Percentiles rank a stretch among this genome's conserved stretches.
These are phyloP conservation scores for Datnioides undecimradiatus DNA, from an alignment of 2,113 vertebrate species.

Conservation along the genomic window DNA sequence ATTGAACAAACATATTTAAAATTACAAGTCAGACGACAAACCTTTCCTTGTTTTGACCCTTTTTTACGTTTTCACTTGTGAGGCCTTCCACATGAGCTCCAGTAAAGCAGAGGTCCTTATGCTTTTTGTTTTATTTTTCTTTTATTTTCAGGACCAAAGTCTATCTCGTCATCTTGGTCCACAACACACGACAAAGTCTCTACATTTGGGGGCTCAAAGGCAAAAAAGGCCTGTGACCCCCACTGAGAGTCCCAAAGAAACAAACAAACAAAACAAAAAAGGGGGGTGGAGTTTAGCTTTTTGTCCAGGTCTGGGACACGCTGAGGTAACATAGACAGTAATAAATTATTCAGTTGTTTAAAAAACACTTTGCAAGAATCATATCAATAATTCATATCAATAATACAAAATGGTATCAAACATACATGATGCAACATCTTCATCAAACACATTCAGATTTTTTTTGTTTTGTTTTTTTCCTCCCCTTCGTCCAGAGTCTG, in stretches of 20 bases:
- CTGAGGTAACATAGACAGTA: slow-evolving; percentile 79
- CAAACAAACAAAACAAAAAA: not conserved
- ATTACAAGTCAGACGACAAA: not conserved
- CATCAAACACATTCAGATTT: slow-evolving; percentile 53
- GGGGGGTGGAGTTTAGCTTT: slow-evolving; percentile 14
- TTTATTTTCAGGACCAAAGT: not conserved
- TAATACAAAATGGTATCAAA: slow-evolving; percentile 83
- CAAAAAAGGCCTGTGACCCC: slow-evolving; percentile 8
- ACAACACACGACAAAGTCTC: slow-evolving; percentile 27
- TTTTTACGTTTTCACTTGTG: not conserved
- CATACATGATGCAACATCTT: slow-evolving; percentile 74
- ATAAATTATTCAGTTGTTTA: slow-evolving; percentile 80
- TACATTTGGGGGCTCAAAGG: not conserved
- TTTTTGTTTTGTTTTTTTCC: slow-evolving; percentile 5
- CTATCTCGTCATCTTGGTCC: slow-evolving; percentile 45
- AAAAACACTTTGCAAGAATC: slow-evolving; percentile 76
- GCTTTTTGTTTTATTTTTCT: not conserved
- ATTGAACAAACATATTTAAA: slow-evolving; percentile 14
- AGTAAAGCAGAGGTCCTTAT: not conserved
- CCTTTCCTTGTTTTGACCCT: slow-evolving; percentile 8
- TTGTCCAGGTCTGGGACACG: slow-evolving; percentile 75
- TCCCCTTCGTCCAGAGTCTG: slow-evolving; percentile 30
- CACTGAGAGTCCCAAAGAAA: slow-evolving; percentile 12
- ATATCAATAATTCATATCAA: slow-evolving; percentile 70
- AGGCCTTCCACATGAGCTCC: slow-evolving; percentile 1